These are phyloP conservation scores for Thomomys bottae DNA, from an alignment of 2,113 vertebrate genomes.

Conservation along the genomic window DNA sequence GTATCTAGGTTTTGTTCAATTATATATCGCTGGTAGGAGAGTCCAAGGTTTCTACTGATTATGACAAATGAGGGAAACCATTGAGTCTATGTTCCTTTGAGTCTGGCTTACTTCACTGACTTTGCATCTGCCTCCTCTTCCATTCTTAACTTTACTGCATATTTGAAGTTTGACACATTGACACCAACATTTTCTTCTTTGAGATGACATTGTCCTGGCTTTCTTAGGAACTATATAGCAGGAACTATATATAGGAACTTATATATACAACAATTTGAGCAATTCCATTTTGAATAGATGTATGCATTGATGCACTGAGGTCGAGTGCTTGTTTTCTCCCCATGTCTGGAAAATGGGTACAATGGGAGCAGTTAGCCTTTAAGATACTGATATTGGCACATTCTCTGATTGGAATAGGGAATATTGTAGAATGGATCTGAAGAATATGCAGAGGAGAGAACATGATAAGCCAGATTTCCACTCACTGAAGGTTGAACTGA, in stretches of 20 bases:
- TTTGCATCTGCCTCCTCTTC: neutral
- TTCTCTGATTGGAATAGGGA: neutral
- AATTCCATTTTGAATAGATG: neutral
- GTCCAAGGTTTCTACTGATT: too few species aligned
- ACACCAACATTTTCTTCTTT: neutral
- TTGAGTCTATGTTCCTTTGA: too few species aligned
- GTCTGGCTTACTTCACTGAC: too few species aligned
- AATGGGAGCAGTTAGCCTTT: neutral
- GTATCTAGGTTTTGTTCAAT: too few species aligned
- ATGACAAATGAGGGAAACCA: too few species aligned
- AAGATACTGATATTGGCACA: neutral
- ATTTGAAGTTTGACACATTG: neutral
- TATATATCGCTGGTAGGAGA: too few species aligned
- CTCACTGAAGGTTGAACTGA: neutral
- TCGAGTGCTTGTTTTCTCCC: neutral
- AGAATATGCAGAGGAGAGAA: neutral
- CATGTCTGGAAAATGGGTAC: neutral
- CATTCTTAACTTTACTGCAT: too few species aligned
- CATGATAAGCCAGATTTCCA: fast-evolving
- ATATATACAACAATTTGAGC: neutral
- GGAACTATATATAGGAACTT: too few species aligned
- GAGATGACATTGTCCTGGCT: too few species aligned
- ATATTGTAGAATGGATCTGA: neutral
- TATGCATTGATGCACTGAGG: neutral
- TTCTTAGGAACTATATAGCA: too few species aligned